Conservation (phyloP, 2,113 vertebrate genomes). For the Otus sunia region DNA sequence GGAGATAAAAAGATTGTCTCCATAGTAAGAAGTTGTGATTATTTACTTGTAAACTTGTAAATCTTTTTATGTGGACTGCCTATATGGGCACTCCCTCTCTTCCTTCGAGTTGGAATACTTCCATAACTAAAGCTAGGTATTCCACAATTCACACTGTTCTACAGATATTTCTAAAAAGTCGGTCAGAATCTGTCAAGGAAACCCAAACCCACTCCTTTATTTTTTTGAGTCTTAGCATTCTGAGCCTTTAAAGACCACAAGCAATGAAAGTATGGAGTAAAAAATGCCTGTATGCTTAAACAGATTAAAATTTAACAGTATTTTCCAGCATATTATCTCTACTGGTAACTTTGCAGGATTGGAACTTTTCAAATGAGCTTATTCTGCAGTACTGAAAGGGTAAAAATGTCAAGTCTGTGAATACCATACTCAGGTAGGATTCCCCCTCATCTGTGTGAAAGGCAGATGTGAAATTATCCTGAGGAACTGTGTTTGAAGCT, state of each 20-base stretch:
- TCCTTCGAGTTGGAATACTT: background rate
- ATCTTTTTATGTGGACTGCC: background rate
- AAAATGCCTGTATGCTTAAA: background rate
- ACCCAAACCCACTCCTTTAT: background rate
- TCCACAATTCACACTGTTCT: background rate
- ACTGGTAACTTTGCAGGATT: background rate
- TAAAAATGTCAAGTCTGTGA: background rate
- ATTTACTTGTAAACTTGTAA: background rate
- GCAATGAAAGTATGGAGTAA: background rate
- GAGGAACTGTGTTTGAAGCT: slow-evolving; percentile 24
- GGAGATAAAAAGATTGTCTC: background rate
- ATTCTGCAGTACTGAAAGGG: background rate
- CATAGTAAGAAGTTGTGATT: background rate
- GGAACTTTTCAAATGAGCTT: background rate
- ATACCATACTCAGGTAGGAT: background rate
- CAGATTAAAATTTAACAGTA: background rate
- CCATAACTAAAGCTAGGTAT: background rate
- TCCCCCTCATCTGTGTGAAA: background rate
- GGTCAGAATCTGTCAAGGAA: background rate
- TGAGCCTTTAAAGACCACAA: background rate
- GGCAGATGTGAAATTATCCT: slow-evolving; percentile 10
- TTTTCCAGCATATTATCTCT: background rate
- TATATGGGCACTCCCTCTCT: background rate
- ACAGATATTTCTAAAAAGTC: background rate
- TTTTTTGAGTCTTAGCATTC: background rate